Conservation (phyloP, 2,888 invertebrate species). For the Anorthoa munda region DNA sequence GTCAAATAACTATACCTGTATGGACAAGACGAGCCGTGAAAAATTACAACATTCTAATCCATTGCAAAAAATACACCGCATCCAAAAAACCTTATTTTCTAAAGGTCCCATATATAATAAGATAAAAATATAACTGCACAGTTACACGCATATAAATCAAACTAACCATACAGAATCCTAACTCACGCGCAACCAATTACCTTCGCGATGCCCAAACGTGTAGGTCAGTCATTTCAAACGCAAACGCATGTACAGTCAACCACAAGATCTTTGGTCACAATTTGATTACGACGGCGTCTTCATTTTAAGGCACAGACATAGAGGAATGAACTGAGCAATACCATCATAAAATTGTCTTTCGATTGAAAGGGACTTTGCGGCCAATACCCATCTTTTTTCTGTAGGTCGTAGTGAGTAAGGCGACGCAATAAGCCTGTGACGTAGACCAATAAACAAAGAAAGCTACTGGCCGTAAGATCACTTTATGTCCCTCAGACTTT, state of each 20-base stretch:
- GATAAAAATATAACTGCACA: slow-evolving; percentile 17
- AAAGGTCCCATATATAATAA: background rate
- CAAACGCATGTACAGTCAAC: slow-evolving; percentile 22
- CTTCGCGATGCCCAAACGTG: slow-evolving; percentile 14
- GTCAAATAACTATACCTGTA: too few relatives aligned
- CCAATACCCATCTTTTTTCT: too few relatives aligned
- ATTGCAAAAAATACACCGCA: background rate
- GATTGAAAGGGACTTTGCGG: too few relatives aligned
- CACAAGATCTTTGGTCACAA: background rate
- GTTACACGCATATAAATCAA: slow-evolving; percentile 19
- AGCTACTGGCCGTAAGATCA: too few relatives aligned
- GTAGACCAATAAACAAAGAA: too few relatives aligned
- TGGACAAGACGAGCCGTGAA: background rate
- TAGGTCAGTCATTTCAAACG: slow-evolving; percentile 52
- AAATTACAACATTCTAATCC: background rate
- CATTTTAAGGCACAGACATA: background rate
- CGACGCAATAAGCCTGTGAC: too few relatives aligned
- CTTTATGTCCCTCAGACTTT: too few relatives aligned
- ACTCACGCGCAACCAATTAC: slow-evolving; percentile 51
- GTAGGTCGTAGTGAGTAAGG: too few relatives aligned
- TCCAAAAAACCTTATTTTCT: background rate
- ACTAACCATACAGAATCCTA: slow-evolving; percentile 11
- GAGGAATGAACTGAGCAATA: too few relatives aligned
- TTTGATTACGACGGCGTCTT: background rate
- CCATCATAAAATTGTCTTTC: too few relatives aligned